These are phyloP conservation scores for Octomys mimax DNA, from an alignment of 2,797 vertebrate species.

Conservation along the genomic window DNA sequence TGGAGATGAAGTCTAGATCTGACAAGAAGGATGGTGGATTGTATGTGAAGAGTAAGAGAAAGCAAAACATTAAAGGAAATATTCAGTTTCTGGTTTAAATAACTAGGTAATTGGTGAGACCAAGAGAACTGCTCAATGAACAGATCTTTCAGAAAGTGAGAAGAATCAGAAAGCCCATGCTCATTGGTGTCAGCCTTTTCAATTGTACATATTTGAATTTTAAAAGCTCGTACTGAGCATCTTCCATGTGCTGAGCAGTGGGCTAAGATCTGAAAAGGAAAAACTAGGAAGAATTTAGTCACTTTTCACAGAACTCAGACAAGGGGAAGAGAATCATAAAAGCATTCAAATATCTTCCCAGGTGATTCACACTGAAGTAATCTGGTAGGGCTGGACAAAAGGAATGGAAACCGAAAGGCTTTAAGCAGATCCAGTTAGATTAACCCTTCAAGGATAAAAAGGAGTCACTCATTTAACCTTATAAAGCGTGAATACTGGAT, in stretches of 20 bases:
- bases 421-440: background rate
- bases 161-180: background rate
- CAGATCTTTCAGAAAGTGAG: background rate
- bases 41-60: background rate
- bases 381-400: background rate
- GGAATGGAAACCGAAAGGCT: background rate
- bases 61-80: background rate
- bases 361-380: conserved; percentile 14
- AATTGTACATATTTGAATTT: conserved; percentile 14
- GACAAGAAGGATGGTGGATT: background rate
- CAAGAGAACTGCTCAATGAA: background rate
- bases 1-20: conserved; percentile 22
- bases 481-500: background rate
- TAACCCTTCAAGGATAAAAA: conserved; percentile 36
- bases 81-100: background rate
- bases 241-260: background rate
- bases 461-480: background rate
- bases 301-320: conserved; percentile 12
- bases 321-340: background rate
- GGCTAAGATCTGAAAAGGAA: background rate
- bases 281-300: conserved; percentile 5
- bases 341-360: background rate
- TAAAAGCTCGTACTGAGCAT: background rate
- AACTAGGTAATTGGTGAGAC: background rate
- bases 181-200: background rate